Conservation (phyloP, 2,888 invertebrate species). For the Tetrapedia diversipes region DNA sequence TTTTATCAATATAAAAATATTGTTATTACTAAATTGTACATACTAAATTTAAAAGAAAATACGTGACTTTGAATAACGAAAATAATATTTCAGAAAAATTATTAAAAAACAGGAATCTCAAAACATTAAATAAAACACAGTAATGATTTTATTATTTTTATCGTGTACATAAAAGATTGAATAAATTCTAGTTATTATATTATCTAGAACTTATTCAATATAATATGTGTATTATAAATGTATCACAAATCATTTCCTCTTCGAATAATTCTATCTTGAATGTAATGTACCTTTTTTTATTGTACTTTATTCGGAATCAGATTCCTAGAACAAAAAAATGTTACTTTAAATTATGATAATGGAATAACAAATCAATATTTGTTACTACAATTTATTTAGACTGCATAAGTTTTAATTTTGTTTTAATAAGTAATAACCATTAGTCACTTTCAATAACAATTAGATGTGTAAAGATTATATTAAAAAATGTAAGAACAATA, state of each 20-base stretch:
- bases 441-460: not conserved
- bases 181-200: conserved; percentile 32
- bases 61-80: conserved; percentile 30
- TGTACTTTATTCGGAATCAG: conserved; percentile 73
- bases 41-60: conserved; percentile 20
- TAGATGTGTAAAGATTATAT: not conserved
- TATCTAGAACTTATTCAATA: conserved; percentile 35
- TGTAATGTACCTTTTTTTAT: conserved; percentile 28
- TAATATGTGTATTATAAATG: conserved; percentile 36
- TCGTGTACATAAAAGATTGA: conserved; percentile 26
- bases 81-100: conserved; percentile 35
- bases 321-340: conserved; percentile 70
- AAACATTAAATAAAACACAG: conserved; percentile 14
- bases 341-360: conserved; percentile 10
- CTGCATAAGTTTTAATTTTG: not conserved
- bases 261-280: conserved; percentile 36
- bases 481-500: not conserved
- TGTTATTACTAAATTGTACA: not conserved
- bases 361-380: not conserved
- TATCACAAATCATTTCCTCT: conserved; percentile 61
- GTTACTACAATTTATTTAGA: not conserved
- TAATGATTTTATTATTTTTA: conserved; percentile 1
- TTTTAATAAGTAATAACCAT: not conserved
- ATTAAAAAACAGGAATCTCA: conserved; percentile 20
- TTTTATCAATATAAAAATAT: conserved; percentile 32